A percentile compares a stretch with the other conserved stretches of the same genome.
Evolutionary conservation across 2,797 vertebrate species (phyloP).

Genomic region (Micromesistius poutassou): DNA sequence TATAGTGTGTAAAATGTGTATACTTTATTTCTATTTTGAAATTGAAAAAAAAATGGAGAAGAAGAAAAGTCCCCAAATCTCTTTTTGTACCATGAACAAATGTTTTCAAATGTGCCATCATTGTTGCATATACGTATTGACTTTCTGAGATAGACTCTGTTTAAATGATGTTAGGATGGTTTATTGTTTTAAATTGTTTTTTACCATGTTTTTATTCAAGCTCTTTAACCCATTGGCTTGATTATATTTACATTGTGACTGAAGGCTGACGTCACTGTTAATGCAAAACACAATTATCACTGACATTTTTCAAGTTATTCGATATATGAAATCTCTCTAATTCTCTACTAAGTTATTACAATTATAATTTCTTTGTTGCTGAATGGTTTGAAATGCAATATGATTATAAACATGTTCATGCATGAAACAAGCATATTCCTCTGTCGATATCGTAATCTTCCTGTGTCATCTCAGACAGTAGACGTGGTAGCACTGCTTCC

Average conservation of each 20-base stretch:
- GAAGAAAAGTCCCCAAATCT: not conserved
- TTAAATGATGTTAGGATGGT: not conserved
- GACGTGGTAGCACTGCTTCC: not conserved
- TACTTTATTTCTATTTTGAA: not conserved
- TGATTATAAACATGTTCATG: not conserved
- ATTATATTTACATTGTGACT: not conserved
- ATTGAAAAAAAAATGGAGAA: not conserved
- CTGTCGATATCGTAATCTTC: not conserved
- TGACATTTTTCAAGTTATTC: not conserved
- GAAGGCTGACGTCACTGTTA: not conserved
- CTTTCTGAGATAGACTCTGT: not conserved
- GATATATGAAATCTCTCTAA: not conserved
- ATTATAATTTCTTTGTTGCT: not conserved
- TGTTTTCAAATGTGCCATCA: conserved; percentile 10
- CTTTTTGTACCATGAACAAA: not conserved
- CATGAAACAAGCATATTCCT: not conserved
- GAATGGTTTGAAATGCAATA: not conserved
- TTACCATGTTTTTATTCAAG: too few species aligned
- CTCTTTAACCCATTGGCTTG: not conserved
- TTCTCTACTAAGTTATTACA: not conserved
- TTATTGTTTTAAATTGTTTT: not conserved
- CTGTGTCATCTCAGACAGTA: not conserved
- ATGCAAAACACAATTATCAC: not conserved
- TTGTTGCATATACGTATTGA: conserved; percentile 1
- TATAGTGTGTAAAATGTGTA: not conserved